phyloP scores from a whole-genome alignment of 2,888 invertebrate species.

The Sipha maydis region DNA sequence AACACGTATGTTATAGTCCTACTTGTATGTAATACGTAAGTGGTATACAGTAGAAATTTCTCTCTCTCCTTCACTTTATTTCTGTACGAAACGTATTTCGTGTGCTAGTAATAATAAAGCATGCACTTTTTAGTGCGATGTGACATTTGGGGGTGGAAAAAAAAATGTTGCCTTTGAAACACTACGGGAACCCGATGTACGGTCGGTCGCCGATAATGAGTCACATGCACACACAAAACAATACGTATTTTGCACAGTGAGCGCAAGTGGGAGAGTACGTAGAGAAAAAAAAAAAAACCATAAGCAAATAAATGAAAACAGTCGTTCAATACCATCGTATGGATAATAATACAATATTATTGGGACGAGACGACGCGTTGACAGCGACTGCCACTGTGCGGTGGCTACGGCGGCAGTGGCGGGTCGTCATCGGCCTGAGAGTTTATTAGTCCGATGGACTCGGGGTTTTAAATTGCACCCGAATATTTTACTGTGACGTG shows the following conservation, averaged over 20 bases:
- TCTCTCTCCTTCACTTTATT: too few relatives aligned
- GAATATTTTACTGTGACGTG: conserved; percentile 25
- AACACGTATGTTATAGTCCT: too few relatives aligned
- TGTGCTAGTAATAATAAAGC: neutral
- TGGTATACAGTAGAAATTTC: too few relatives aligned
- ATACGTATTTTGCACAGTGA: too few relatives aligned
- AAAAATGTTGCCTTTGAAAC: neutral
- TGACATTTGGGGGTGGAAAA: neutral
- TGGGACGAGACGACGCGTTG: neutral
- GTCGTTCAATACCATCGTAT: neutral
- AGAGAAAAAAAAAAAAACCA: neutral
- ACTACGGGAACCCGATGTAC: neutral
- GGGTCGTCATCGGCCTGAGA: conserved; percentile 15
- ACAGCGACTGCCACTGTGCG: neutral
- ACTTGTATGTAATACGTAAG: too few relatives aligned
- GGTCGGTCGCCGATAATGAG: neutral
- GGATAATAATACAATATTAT: neutral
- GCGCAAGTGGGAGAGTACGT: neutral
- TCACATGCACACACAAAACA: neutral
- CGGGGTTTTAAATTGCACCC: conserved; percentile 43
- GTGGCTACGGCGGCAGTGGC: neutral
- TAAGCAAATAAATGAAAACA: neutral
- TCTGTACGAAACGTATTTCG: neutral
- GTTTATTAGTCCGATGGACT: conserved; percentile 34
- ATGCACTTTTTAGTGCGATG: neutral